phyloP scores from a whole-genome alignment of 2,797 vertebrate genomes.

The Sarcophilus harrisii region DNA sequence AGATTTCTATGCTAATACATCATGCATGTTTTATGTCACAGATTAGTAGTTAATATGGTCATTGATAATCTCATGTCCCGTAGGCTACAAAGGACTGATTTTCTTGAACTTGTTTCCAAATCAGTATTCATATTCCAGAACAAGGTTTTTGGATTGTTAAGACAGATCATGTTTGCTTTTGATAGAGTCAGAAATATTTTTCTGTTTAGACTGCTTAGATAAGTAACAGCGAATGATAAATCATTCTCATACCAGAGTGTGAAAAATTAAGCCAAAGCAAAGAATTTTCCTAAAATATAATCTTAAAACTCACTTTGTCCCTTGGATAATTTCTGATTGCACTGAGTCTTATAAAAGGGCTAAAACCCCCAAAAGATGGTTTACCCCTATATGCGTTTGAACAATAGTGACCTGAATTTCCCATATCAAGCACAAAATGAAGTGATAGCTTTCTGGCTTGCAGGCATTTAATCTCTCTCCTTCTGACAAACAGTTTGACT shows the following conservation, averaged over 20 bases:
- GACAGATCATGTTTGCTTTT: constrained; percentile 46
- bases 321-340: constrained; percentile 40
- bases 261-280: constrained; percentile 57
- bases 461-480: constrained; percentile 30
- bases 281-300: constrained; percentile 41
- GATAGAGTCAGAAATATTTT: constrained; percentile 65
- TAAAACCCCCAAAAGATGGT: constrained; percentile 10
- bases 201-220: constrained; percentile 61
- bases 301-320: neutral
- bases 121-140: constrained; percentile 65
- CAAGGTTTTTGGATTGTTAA: constrained; percentile 35
- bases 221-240: constrained; percentile 61
- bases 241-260: constrained; percentile 62
- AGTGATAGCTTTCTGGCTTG: constrained; percentile 45
- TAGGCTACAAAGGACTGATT: constrained; percentile 54
- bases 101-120: constrained; percentile 57
- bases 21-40: constrained; percentile 75
- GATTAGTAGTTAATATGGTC: constrained; percentile 72
- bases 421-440: constrained; percentile 39
- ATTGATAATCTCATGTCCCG: constrained; percentile 64
- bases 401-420: constrained; percentile 41
- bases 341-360: constrained; percentile 44
- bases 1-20: constrained; percentile 71
- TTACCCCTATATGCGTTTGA: constrained; percentile 47
- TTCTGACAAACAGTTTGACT: constrained; percentile 28